Conservation (phyloP, 1,140 invertebrate genomes). For the Hyles vespertilio region DNA sequence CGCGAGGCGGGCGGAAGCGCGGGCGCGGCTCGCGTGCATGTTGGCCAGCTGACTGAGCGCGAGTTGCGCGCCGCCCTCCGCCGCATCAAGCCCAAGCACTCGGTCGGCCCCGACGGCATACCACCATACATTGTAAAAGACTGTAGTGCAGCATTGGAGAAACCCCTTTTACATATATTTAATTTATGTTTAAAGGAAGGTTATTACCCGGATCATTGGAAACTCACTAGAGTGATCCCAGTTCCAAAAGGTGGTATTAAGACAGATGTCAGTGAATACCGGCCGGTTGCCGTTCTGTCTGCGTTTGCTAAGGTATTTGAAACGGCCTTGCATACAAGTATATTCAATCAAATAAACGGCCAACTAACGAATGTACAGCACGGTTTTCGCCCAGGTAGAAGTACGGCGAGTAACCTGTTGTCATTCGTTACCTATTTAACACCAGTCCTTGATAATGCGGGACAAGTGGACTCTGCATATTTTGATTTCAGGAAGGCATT, state of each 20-base stretch:
- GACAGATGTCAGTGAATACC: background rate
- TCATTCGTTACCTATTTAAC: background rate
- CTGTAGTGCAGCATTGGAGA: background rate
- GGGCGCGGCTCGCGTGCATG: conserved; percentile 1
- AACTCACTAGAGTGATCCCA: conserved; percentile 1
- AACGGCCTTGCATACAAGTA: background rate
- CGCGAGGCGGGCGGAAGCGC: background rate
- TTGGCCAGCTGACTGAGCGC: conserved; percentile 1
- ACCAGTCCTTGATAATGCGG: background rate
- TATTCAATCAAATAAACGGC: background rate
- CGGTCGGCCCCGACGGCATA: conserved; percentile 13
- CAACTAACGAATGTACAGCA: background rate
- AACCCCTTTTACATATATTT: conserved; percentile 10
- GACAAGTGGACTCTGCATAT: conserved; percentile 3
- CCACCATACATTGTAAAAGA: conserved; percentile 11
- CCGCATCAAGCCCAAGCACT: conserved; percentile 12
- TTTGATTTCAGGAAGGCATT: conserved; percentile 2
- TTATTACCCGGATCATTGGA: conserved; percentile 7
- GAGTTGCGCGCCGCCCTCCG: conserved; percentile 9
- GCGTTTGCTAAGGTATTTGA: conserved; percentile 6
- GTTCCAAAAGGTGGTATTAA: background rate
- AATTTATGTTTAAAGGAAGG: conserved; percentile 9
- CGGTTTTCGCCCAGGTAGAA: background rate
- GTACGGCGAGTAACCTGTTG: background rate
- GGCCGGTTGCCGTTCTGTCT: conserved; percentile 2